A percentile compares a stretch with the other conserved stretches of the same genome.
Evolutionary conservation across 1,140 invertebrate genomes (phyloP).

Genomic region (Drosophila teissieri): DNA sequence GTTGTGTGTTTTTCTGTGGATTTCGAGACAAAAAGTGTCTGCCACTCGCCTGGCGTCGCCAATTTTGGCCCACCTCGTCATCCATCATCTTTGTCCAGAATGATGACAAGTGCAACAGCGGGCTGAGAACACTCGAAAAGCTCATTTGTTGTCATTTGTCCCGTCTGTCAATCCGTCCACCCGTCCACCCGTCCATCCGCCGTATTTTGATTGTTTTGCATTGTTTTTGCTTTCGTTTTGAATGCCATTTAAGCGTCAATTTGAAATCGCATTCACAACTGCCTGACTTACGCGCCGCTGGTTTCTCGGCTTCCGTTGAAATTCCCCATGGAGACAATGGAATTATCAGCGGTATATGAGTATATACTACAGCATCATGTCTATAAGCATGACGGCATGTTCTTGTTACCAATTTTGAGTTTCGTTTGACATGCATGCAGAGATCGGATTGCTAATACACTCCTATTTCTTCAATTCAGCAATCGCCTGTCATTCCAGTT

Average conservation of each 20-base stretch:
- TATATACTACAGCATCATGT: constrained; percentile 14
- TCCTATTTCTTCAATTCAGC: not conserved
- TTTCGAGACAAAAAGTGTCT: constrained; percentile 33
- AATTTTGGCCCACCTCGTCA: constrained; percentile 31
- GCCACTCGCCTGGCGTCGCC: not conserved
- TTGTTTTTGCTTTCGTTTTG: constrained; percentile 61
- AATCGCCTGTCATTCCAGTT: not conserved
- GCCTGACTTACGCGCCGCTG: constrained; percentile 70
- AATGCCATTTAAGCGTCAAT: constrained; percentile 75
- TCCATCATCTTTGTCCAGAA: constrained; percentile 51
- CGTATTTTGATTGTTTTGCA: constrained; percentile 43
- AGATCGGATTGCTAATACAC: constrained; percentile 1
- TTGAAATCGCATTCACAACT: constrained; percentile 70
- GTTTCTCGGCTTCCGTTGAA: constrained; percentile 48
- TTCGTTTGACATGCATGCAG: constrained; percentile 13
- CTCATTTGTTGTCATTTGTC: constrained; percentile 79
- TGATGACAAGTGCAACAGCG: constrained; percentile 57
- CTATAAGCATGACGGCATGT: constrained; percentile 52
- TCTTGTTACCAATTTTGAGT: constrained; percentile 41
- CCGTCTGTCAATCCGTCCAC: constrained; percentile 17
- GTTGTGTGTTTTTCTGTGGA: constrained; percentile 32
- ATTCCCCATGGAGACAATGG: constrained; percentile 53
- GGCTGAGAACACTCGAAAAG: constrained; percentile 63
- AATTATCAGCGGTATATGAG: constrained; percentile 32
- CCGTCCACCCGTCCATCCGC: constrained; percentile 2